Evolutionary conservation across 2,113 vertebrate genomes (phyloP).

Genomic region (Terrapene triunguis): DNA sequence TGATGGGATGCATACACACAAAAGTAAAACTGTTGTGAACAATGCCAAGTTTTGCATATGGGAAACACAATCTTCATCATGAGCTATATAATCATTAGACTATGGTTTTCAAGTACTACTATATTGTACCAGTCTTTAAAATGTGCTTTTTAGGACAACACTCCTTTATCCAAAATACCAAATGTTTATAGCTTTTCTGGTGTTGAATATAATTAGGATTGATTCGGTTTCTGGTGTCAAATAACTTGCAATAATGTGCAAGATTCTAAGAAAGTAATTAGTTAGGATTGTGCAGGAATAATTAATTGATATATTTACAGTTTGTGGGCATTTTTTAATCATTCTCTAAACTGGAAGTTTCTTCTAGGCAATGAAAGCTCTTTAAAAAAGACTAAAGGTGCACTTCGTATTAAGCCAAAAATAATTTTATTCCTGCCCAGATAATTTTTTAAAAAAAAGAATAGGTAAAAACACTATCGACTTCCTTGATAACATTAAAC

Average conservation of each 20-base stretch:
- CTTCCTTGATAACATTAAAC: constrained; percentile 67
- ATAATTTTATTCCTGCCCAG: neutral
- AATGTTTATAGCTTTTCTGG: neutral
- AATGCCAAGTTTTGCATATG: neutral
- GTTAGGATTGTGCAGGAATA: neutral
- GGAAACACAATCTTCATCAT: neutral
- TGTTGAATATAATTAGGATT: neutral
- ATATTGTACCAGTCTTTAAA: neutral
- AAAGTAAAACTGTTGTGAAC: neutral
- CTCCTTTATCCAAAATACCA: neutral
- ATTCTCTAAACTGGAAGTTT: neutral
- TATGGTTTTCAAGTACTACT: neutral
- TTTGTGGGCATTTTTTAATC: neutral
- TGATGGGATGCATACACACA: neutral
- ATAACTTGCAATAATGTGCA: neutral
- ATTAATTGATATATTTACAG: neutral
- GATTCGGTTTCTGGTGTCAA: neutral
- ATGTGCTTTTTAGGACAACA: neutral
- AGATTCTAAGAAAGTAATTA: neutral
- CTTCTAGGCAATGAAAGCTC: neutral
- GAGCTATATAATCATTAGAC: neutral
- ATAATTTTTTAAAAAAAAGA: constrained; percentile 24
- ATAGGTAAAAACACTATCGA: constrained; percentile 36
- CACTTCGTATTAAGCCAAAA: neutral
- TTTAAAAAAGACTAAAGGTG: neutral